Evolutionary conservation across 2,113 vertebrate species (phyloP), one percentile per base, ranked within the genome.

Genomic region (Datnioides undecimradiatus): DNA sequence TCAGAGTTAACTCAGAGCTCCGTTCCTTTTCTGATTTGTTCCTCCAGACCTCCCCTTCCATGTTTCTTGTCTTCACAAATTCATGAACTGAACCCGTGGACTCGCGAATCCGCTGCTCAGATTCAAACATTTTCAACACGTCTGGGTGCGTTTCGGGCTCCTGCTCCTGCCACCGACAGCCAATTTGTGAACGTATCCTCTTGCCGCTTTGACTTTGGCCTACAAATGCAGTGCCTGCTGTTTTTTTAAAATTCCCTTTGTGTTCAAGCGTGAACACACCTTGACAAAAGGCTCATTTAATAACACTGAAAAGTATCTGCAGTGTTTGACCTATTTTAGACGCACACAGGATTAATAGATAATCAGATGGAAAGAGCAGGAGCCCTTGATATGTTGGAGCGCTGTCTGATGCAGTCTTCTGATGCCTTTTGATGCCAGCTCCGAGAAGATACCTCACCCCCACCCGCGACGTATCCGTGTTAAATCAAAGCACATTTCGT

Each of bases 401-500:
- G n/a, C 46, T 57, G 38, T 66, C 43, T 66, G 80, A 23, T 83
- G 46, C 12, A 7, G 36, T 65, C 74, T 8, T 49, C 58, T 73
- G 48, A 68, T 27, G 55, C 13, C 48, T 54, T 81, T 83, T 70
- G 80, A 85, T 70, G 72, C 57, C n/a, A 21, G 60, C 52, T 27
- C 31, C 2, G 41, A 86, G n/a, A 66, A 54, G 48, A 0, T 0
- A 19, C 23, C 31, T 63, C 23, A 5, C 2, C 33, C 27, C 49
- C 55, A 23, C n/a, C n/a, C n/a, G n/a, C n/a, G 40, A 52, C 66
- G 51, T 73, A 79, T 80, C 29, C 46, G 38, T 73, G 62, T 76
- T 71, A 58, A 88, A 86, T 88, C 71, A 86, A 90, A 82, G 77
- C 23, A 29, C 11, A 6, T 79, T 65, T 78, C 63, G 48, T 72